phyloP scores from a whole-genome alignment of 2,888 invertebrate species.

The Parnassius smintheus region DNA sequence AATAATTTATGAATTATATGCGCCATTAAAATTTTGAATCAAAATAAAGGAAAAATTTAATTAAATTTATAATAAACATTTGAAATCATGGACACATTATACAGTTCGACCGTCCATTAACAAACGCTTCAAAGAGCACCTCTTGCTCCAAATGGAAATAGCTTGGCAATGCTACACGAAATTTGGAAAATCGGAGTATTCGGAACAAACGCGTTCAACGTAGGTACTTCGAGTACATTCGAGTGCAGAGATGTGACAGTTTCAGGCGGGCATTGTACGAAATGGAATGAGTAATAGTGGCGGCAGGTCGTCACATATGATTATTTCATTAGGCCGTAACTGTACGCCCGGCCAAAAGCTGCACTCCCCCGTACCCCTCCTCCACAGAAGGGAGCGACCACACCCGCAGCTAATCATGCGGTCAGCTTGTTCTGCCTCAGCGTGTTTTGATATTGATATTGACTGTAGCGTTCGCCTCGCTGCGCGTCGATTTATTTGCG shows the following conservation, averaged over 20 bases:
- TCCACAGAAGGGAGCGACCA: conserved; percentile 66
- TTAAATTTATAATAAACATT: neutral
- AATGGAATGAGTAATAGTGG: conserved; percentile 61
- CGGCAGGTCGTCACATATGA: conserved; percentile 76
- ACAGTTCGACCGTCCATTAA: neutral
- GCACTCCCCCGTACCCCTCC: conserved; percentile 44
- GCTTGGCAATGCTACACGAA: conserved; percentile 2
- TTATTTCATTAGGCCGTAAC: conserved; percentile 80
- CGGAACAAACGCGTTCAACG: conserved; percentile 10
- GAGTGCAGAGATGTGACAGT: conserved; percentile 14
- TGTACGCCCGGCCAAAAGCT: conserved; percentile 76
- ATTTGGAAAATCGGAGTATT: conserved; percentile 14
- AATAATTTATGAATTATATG: too few relatives aligned
- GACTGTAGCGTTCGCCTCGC: conserved; percentile 74
- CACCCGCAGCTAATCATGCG: conserved; percentile 80
- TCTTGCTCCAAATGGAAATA: conserved; percentile 6
- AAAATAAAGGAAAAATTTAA: too few relatives aligned
- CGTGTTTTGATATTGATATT: conserved; percentile 81
- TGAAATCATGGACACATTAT: neutral
- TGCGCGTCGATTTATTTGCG: conserved; percentile 79
- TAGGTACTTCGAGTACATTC: conserved; percentile 2
- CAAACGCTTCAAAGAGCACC: conserved; percentile 4
- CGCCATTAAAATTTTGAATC: too few relatives aligned
- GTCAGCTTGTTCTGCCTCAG: conserved; percentile 81
- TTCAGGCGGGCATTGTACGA: conserved; percentile 11